These are phyloP conservation scores for Semnornis frantzii DNA, from an alignment of 2,113 vertebrate species.

Conservation along the genomic window DNA sequence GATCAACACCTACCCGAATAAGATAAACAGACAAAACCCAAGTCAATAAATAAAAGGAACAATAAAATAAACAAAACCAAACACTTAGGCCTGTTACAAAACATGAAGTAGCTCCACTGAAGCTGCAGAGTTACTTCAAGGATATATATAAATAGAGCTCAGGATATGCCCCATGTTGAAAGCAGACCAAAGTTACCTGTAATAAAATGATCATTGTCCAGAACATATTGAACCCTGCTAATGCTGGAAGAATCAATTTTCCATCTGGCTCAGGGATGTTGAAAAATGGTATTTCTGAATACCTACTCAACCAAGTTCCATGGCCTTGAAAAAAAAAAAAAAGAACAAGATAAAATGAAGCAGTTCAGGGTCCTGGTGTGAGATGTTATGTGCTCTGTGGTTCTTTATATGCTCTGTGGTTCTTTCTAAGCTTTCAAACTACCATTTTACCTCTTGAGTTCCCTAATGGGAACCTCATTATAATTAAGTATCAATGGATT, in stretches of 20 bases:
- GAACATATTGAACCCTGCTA: constrained; percentile 92
- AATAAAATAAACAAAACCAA: neutral
- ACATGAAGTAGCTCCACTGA: neutral
- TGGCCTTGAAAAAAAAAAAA: constrained; percentile 80
- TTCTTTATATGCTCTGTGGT: neutral
- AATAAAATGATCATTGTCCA: constrained; percentile 98
- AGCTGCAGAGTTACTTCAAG: neutral
- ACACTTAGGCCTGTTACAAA: neutral
- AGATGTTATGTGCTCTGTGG: neutral
- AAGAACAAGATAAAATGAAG: neutral
- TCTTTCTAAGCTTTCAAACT: neutral
- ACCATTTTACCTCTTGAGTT: neutral
- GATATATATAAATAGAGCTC: neutral
- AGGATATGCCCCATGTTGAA: neutral
- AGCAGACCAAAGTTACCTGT: constrained; percentile 81
- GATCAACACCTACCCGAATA: constrained; percentile 88
- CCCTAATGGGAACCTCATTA: neutral
- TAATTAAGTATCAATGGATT: neutral
- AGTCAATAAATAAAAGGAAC: too few species aligned
- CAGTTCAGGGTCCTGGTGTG: neutral
- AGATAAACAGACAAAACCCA: neutral
- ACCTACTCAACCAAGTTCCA: constrained; percentile 83
- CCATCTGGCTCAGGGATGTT: constrained; percentile 74
- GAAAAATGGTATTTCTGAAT: constrained; percentile 75
- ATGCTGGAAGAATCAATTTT: constrained; percentile 58